A percentile compares a stretch with the other conserved stretches of the same genome.
Conservation (phyloP, 2,888 invertebrate genomes). For the Salticus scenicus region DNA sequence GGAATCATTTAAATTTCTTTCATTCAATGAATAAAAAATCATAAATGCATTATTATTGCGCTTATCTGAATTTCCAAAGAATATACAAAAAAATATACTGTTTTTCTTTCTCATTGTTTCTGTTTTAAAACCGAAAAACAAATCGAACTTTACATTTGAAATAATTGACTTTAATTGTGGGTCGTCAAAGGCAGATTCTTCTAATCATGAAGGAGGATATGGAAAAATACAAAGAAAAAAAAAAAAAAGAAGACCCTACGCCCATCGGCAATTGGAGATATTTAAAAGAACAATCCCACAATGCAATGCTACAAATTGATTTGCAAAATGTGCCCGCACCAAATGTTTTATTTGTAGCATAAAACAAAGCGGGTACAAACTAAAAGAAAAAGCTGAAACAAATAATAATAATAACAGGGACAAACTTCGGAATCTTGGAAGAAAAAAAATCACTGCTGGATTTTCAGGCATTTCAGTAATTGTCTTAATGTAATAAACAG, state of each 20-base stretch:
- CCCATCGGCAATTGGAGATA: constrained; percentile 38
- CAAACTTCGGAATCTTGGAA: constrained; percentile 47
- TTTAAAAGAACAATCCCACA: constrained; percentile 66
- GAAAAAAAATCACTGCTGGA: constrained; percentile 42
- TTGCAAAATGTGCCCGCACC: constrained; percentile 65
- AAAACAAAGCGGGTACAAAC: constrained; percentile 54
- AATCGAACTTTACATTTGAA: constrained; percentile 64
- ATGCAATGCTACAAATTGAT: constrained; percentile 59
- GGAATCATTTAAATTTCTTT: constrained; percentile 7
- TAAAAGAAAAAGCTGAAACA: constrained; percentile 26
- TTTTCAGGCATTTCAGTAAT: constrained; percentile 67
- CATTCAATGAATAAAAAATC: not conserved
- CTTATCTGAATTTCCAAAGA: constrained; percentile 29
- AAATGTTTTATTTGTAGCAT: constrained; percentile 67
- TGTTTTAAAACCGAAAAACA: constrained; percentile 55
- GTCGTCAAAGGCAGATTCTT: constrained; percentile 65
- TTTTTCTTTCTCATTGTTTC: constrained; percentile 36
- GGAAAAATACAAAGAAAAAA: constrained; percentile 26
- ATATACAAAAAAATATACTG: no score
- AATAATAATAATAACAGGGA: constrained; percentile 57
- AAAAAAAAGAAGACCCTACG: constrained; percentile 29
- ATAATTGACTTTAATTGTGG: constrained; percentile 68
- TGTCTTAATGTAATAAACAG: constrained; percentile 70
- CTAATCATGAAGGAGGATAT: constrained; percentile 33
- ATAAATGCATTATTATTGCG: not conserved